Conservation (phyloP, 2,797 vertebrate species). For the Orestias chungarensis region DNA sequence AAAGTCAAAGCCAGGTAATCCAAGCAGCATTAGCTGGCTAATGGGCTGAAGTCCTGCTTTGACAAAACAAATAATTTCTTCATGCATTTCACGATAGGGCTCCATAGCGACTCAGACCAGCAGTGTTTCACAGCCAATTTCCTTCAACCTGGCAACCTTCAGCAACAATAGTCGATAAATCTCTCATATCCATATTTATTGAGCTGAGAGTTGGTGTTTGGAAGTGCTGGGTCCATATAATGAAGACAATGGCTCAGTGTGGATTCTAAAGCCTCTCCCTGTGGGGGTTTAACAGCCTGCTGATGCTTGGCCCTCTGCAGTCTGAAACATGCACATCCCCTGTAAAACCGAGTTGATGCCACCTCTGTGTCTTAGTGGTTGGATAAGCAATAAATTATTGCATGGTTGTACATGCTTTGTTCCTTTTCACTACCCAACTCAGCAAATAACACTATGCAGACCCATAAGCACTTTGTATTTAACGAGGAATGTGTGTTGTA, state of each 20-base stretch:
- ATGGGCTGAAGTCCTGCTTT: constrained; percentile 74
- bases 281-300: constrained; percentile 60
- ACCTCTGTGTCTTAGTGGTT: constrained; percentile 36
- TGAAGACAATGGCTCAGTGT: constrained; percentile 65
- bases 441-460: constrained; percentile 28
- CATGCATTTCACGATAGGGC: constrained; percentile 64
- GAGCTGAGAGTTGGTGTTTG: constrained; percentile 69
- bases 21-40: constrained; percentile 78
- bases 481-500: constrained; percentile 23
- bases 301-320: constrained; percentile 47
- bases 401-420: constrained; percentile 12
- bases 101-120: constrained; percentile 56
- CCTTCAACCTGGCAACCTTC: constrained; percentile 66
- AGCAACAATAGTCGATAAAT: constrained; percentile 78
- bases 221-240: constrained; percentile 63
- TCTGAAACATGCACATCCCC: constrained; percentile 38
- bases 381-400: constrained; percentile 49
- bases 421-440: constrained; percentile 25
- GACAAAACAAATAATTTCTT: constrained; percentile 78
- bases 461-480: constrained; percentile 16
- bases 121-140: constrained; percentile 78
- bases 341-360: constrained; percentile 65
- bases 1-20: constrained; percentile 76
- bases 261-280: constrained; percentile 63
- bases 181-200: constrained; percentile 83